Evolutionary conservation across 2,888 invertebrate genomes (phyloP).

Genomic region (Thelaira solivaga): DNA sequence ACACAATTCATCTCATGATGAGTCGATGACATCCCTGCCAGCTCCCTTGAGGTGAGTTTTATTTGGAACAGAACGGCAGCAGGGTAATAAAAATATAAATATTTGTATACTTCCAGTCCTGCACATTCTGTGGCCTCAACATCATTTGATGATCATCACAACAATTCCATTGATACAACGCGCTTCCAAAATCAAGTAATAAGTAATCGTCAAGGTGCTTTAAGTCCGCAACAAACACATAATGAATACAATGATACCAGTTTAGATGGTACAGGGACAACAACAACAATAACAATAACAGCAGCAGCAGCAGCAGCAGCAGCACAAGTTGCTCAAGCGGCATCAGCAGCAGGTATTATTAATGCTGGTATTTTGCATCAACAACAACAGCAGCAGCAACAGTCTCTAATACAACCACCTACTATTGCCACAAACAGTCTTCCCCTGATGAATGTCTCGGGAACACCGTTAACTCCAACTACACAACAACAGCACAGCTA

Average conservation of each 20-base stretch:
- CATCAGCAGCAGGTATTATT: background rate
- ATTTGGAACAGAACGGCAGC: no score
- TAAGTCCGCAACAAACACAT: conserved; percentile 61
- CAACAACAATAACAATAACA: conserved; percentile 9
- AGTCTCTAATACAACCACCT: background rate
- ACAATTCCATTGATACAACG: conserved; percentile 73
- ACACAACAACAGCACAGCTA: conserved; percentile 57
- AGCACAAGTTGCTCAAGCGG: background rate
- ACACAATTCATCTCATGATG: conserved; percentile 76
- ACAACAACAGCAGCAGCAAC: conserved; percentile 12
- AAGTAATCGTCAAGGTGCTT: conserved; percentile 66
- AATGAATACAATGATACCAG: conserved; percentile 62
- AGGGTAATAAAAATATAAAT: background rate
- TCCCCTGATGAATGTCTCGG: conserved; percentile 12
- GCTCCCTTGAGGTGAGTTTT: conserved; percentile 74
- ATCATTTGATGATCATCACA: conserved; percentile 79
- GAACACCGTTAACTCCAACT: conserved; percentile 32
- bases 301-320: conserved; percentile 28
- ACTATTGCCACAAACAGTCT: conserved; percentile 8
- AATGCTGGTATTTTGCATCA: conserved; percentile 27
- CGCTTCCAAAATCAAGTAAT: conserved; percentile 75
- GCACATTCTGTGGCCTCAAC: conserved; percentile 84
- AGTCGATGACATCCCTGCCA: conserved; percentile 75
- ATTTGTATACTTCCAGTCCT: conserved; percentile 78
- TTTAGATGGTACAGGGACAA: conserved; percentile 51